A percentile compares a stretch with the other conserved stretches of the same genome.
Evolutionary conservation across 2,888 invertebrate species (phyloP).

Genomic region (Aspidiotus destructor): DNA sequence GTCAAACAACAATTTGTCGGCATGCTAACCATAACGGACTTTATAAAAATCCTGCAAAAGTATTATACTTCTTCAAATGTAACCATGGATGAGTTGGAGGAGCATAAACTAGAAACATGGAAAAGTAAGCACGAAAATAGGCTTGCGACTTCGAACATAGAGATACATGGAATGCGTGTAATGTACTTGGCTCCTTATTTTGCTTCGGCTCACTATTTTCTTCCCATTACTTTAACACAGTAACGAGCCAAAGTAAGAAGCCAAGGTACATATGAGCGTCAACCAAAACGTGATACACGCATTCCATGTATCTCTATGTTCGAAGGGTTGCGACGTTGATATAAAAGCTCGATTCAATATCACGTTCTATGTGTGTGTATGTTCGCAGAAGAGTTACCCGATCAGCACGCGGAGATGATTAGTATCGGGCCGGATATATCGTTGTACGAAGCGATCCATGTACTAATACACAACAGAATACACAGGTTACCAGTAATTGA

Average conservation of each 20-base stretch:
- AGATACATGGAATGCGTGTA: too few relatives aligned
- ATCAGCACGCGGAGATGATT: slow-evolving; percentile 54
- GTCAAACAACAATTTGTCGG: slow-evolving; percentile 86
- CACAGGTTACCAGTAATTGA: slow-evolving; percentile 97
- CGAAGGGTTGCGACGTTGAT: background rate
- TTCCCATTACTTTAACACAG: too few relatives aligned
- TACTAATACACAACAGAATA: slow-evolving; percentile 84
- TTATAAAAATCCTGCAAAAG: slow-evolving; percentile 95
- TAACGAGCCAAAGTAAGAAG: too few relatives aligned
- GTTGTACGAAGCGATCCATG: slow-evolving; percentile 84
- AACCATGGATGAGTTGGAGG: slow-evolving; percentile 92
- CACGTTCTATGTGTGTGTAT: too few relatives aligned
- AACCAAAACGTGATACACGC: too few relatives aligned
- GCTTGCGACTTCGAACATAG: too few relatives aligned
- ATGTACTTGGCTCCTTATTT: too few relatives aligned
- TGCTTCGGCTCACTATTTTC: too few relatives aligned
- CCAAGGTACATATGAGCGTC: too few relatives aligned
- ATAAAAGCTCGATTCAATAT: too few relatives aligned
- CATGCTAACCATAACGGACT: slow-evolving; percentile 98
- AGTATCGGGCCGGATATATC: slow-evolving; percentile 88
- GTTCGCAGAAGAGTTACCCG: slow-evolving; percentile 29
- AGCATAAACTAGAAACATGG: slow-evolving; percentile 95
- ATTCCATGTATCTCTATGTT: too few relatives aligned
- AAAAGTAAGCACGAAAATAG: slow-evolving; percentile 53
- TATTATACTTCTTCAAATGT: slow-evolving; percentile 87